These are phyloP conservation scores for Apostichopus japonicus DNA, from an alignment of 35 echinoderm and acorn worm genomes.

Conservation along the genomic window DNA sequence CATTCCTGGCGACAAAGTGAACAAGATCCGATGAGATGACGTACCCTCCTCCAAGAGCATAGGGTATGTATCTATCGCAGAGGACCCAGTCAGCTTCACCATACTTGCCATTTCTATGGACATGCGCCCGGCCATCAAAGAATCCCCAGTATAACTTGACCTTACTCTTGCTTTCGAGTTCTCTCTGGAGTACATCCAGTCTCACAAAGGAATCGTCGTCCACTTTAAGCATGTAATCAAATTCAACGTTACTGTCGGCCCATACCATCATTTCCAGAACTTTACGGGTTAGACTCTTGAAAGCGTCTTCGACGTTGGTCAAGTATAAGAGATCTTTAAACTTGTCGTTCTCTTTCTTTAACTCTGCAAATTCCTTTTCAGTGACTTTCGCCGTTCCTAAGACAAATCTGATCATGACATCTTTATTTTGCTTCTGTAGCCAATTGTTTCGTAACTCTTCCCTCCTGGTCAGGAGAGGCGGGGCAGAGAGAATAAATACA, in stretches of 20 bases:
- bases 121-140: slow-evolving; percentile 94
- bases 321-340: slow-evolving; percentile 79
- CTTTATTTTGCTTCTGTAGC: slow-evolving; percentile 65
- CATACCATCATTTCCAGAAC: slow-evolving; percentile 81
- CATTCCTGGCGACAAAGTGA: slow-evolving; percentile 79
- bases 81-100: slow-evolving; percentile 84
- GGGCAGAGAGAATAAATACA: slow-evolving; percentile 85
- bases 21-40: slow-evolving; percentile 85
- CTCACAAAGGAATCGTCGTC: slow-evolving; percentile 90
- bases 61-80: slow-evolving; percentile 93
- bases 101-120: slow-evolving; percentile 73
- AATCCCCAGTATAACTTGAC: slow-evolving; percentile 94
- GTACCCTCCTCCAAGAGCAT: slow-evolving; percentile 91
- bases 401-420: slow-evolving; percentile 76
- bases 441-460: slow-evolving; percentile 85
- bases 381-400: slow-evolving; percentile 68
- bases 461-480: slow-evolving; percentile 63
- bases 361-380: slow-evolving; percentile 47
- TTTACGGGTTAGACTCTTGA: slow-evolving; percentile 73
- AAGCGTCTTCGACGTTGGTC: slow-evolving; percentile 66
- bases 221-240: slow-evolving; percentile 84
- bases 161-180: slow-evolving; percentile 65
- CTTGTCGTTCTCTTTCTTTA: slow-evolving; percentile 68
- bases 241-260: slow-evolving; percentile 83
- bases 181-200: slow-evolving; percentile 73